Evolutionary conservation across 2,797 vertebrate species (phyloP).

Genomic region (Glyptemys insculpta): DNA sequence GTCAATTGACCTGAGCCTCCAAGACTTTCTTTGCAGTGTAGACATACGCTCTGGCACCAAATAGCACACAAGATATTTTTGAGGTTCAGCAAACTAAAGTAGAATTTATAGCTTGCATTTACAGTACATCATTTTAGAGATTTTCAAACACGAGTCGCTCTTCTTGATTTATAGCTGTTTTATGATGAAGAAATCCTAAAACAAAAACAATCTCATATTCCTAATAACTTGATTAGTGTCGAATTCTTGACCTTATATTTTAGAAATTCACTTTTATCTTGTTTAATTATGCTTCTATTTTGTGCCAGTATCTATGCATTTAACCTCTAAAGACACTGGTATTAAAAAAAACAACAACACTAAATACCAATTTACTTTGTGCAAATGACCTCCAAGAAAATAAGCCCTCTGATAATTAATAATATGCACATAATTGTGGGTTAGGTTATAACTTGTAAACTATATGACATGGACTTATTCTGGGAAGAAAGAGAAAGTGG

Average conservation of each 20-base stretch:
- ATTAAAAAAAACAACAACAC: neutral
- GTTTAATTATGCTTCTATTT: neutral
- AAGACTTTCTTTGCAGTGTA: neutral
- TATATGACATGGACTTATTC: neutral
- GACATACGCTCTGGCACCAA: neutral
- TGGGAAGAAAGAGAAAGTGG: neutral
- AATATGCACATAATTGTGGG: fast-evolving
- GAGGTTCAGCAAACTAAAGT: neutral
- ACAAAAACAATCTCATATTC: neutral
- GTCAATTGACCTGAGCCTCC: neutral
- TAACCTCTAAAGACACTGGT: neutral
- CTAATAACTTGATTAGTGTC: neutral
- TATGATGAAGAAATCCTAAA: constrained; percentile 1
- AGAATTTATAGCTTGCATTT: constrained; percentile 3
- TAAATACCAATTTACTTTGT: neutral
- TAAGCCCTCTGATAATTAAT: neutral
- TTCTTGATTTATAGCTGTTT: neutral
- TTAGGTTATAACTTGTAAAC: neutral
- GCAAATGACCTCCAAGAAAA: neutral
- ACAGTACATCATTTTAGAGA: neutral
- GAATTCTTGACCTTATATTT: neutral
- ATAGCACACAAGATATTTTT: neutral
- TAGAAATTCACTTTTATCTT: neutral
- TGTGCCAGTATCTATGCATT: neutral
- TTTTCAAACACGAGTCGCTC: neutral